phyloP scores from a whole-genome alignment of 2,113 vertebrate species.

The Ageneiosus marmoratus region DNA sequence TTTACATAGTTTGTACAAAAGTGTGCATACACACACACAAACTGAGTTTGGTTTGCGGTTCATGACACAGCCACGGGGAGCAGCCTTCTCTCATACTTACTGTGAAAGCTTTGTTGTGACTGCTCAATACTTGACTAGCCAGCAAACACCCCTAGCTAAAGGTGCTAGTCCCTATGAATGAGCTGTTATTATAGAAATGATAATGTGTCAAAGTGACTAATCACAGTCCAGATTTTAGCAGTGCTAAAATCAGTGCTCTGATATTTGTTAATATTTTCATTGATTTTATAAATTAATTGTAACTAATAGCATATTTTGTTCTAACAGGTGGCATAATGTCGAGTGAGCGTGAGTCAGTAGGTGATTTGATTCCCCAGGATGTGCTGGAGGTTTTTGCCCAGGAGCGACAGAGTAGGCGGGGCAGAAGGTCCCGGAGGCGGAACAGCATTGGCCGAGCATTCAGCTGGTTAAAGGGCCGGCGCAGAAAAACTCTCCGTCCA shows the following conservation, averaged over 20 bases:
- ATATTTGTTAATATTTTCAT: too few relatives aligned
- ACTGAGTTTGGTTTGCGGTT: background rate
- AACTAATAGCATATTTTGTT: background rate
- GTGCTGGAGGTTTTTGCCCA: slow-evolving; percentile 74
- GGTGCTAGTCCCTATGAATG: background rate
- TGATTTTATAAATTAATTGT: background rate
- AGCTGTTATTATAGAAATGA: background rate
- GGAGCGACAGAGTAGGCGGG: slow-evolving; percentile 66
- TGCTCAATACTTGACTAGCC: background rate
- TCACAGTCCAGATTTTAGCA: background rate
- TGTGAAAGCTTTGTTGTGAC: slow-evolving; percentile 12
- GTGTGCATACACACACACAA: background rate
- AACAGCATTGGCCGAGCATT: slow-evolving; percentile 71
- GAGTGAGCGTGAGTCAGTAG: slow-evolving; percentile 69
- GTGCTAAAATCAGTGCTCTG: too few relatives aligned
- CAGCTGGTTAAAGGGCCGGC: slow-evolving; percentile 76
- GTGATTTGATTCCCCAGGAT: slow-evolving; percentile 77
- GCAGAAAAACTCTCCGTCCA: slow-evolving; percentile 69
- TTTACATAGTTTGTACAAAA: too few relatives aligned
- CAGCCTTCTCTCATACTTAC: background rate
- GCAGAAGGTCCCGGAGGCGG: slow-evolving; percentile 65
- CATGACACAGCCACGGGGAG: background rate
- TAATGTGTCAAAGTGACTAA: background rate
- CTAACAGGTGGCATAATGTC: slow-evolving; percentile 66
- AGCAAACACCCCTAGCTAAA: background rate